Evolutionary conservation across 30 jellyfish, hydroid and myxozoan species (phyloP).

Genomic region (Chrysaora quinquecirrha): DNA sequence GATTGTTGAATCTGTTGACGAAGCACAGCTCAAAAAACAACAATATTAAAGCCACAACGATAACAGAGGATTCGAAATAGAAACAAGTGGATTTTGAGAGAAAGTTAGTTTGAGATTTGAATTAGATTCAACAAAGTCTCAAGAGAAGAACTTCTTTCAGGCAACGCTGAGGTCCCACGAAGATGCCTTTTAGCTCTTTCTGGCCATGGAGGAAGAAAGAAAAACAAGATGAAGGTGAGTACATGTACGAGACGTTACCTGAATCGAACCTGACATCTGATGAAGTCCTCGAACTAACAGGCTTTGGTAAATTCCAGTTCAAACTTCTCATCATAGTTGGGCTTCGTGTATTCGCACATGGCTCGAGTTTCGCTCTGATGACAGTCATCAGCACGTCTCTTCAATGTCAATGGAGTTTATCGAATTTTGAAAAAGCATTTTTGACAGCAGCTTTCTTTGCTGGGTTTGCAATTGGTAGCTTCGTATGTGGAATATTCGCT

Average conservation of each 20-base stretch:
- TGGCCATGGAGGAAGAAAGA: constrained; percentile 31
- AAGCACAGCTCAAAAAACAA: too few relatives aligned
- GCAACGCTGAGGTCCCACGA: too few relatives aligned
- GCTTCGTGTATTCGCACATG: constrained; percentile 68
- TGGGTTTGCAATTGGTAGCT: constrained; percentile 71
- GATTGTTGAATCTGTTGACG: too few relatives aligned
- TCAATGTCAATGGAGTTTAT: constrained; percentile 64
- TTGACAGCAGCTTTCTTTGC: constrained; percentile 59
- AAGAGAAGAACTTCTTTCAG: too few relatives aligned
- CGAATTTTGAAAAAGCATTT: constrained; percentile 64
- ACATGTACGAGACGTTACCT: constrained; percentile 56
- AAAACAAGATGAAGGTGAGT: constrained; percentile 23
- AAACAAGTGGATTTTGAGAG: too few relatives aligned
- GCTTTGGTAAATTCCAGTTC: constrained; percentile 66
- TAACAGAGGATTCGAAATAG: too few relatives aligned
- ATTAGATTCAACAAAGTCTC: too few relatives aligned
- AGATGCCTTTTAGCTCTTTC: background rate
- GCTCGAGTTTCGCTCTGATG: constrained; percentile 70
- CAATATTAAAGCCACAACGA: too few relatives aligned
- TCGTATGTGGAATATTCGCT: constrained; percentile 64
- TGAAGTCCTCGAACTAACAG: constrained; percentile 61
- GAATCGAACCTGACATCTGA: constrained; percentile 48
- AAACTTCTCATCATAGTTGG: constrained; percentile 62
- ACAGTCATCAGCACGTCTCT: constrained; percentile 61
- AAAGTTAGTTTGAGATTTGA: too few relatives aligned